phyloP scores from a whole-genome alignment of 2,113 vertebrate species.

The Chaenocephalus aceratus region DNA sequence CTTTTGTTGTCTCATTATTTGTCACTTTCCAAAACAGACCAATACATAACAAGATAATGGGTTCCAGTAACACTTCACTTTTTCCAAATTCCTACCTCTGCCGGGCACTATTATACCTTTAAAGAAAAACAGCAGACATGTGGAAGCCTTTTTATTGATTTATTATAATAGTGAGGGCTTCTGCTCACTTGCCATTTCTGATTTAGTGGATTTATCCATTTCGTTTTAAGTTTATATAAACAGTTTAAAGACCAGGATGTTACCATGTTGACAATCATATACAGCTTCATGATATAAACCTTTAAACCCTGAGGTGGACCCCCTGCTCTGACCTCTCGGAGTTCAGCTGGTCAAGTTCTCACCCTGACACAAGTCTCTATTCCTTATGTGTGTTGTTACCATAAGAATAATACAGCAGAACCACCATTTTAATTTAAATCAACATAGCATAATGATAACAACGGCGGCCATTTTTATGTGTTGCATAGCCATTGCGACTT shows the following conservation, averaged over 20 bases:
- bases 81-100: slow-evolving; percentile 18
- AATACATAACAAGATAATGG: slow-evolving; percentile 14
- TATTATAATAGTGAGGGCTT: neutral
- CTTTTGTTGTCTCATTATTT: neutral
- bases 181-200: neutral
- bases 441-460: too few species aligned
- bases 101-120: neutral
- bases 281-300: neutral
- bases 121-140: neutral
- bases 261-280: neutral
- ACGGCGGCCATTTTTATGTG: too few species aligned
- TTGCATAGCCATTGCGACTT: too few species aligned
- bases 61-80: slow-evolving; percentile 25
- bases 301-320: neutral
- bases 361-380: neutral
- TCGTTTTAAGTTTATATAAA: neutral
- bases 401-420: too few species aligned
- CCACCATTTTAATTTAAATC: too few species aligned
- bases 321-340: neutral
- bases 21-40: neutral
- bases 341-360: slow-evolving; percentile 18
- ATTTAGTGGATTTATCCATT: neutral
- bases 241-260: slow-evolving; percentile 6
- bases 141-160: neutral
- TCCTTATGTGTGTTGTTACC: neutral